phyloP scores from a whole-genome alignment of 2,113 vertebrate species.

The Chinchilla lanigera region DNA sequence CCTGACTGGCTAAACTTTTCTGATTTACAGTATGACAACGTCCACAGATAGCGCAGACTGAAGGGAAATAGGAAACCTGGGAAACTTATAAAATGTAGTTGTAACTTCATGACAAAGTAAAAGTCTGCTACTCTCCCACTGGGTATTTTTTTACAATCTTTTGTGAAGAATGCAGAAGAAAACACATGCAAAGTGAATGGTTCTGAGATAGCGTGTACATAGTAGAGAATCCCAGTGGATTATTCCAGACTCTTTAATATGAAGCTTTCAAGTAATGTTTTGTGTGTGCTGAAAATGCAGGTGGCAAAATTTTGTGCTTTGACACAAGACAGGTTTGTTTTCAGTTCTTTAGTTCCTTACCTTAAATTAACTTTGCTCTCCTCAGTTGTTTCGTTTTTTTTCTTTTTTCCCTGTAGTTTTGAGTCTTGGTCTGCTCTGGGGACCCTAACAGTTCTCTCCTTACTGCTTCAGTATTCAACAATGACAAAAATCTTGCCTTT shows the following conservation, averaged over 20 bases:
- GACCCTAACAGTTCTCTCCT: background rate
- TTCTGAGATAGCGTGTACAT: background rate
- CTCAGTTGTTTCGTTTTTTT: background rate
- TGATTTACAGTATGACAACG: constrained; percentile 65
- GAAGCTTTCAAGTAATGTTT: background rate
- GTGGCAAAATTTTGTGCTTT: constrained; percentile 42
- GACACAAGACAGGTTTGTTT: constrained; percentile 63
- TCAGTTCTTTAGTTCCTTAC: constrained; percentile 13
- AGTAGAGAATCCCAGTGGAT: background rate
- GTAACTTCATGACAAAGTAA: background rate
- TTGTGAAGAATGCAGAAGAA: constrained; percentile 8
- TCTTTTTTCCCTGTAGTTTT: constrained; percentile 27
- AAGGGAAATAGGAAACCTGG: background rate
- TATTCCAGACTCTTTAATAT: background rate
- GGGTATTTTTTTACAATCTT: constrained; percentile 31
- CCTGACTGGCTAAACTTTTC: constrained; percentile 22
- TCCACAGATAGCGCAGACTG: background rate
- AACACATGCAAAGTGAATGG: background rate
- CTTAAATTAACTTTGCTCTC: constrained; percentile 64
- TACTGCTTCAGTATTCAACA: background rate
- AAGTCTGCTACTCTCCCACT: background rate
- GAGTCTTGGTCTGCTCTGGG: constrained; percentile 21
- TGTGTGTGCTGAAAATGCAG: background rate
- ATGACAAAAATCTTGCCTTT: background rate
- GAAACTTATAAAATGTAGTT: background rate